Evolutionary conservation across 1,140 invertebrate genomes (phyloP), one percentile per base, ranked within the genome.

Genomic region (Globodera ellingtonae): DNA sequence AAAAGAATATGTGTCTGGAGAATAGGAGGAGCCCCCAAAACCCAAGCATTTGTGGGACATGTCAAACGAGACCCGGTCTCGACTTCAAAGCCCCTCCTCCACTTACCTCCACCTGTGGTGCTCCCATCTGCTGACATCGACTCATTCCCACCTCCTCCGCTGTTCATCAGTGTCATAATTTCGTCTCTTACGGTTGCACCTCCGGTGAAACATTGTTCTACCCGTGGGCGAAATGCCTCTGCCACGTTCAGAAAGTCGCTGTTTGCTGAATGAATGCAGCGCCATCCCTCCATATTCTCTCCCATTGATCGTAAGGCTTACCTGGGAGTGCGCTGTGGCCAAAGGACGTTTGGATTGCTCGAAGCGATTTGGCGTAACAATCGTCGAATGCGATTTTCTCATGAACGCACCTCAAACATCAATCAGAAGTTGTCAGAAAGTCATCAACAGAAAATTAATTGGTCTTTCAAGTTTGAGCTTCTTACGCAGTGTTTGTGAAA

Each of bases 311-410:
- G 24, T 46, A 46, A 0, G 44, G 56, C 10, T 81, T 35, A 35
- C 72, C 35, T 9, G 48, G 9, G n/a, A 76, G 46, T 3, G 21
- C 15, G 35, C 48, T 83, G 24, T 47, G 65, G 44, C 76, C 75
- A 66, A 84, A 86, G 7, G 84, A 80, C 9, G 83, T 72, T n/a
- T 81, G 85, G n/a, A 85, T 74, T 9, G 84, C 82, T 24, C 79
- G 78, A 24, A 85, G 46, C 21, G 76, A 74, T 71, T 85, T 84
- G 13, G 70, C 62, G 71, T 78, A 85, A 72, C 84, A 85, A 24
- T 85, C 84, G 24, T 85, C 84, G 59, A 85, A 85, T 21, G 79
- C 84, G 7, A 85, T 69, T 50, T 79, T 80, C 71, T 85, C 84
- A 73, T 87, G 85, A n/a, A 85, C 62, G 70, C 84, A 85, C 24